Evolutionary conservation across 2,797 vertebrate species (phyloP).

Genomic region (Alcedo atthis): DNA sequence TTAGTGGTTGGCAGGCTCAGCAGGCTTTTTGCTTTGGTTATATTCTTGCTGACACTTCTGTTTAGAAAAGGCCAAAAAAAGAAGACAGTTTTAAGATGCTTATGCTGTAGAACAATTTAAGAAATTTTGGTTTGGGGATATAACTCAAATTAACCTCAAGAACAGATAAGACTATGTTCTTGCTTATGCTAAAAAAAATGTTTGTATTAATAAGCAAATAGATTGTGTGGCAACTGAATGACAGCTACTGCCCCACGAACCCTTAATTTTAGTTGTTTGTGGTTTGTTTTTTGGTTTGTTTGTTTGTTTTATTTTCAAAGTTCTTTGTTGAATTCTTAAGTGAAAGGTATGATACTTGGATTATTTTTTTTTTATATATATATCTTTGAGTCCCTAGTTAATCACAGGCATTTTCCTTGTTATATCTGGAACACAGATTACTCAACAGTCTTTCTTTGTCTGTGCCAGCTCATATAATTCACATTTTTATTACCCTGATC

Average conservation of each 20-base stretch:
- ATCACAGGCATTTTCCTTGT: conserved; percentile 17
- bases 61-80: not conserved
- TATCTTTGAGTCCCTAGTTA: not conserved
- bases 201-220: not conserved
- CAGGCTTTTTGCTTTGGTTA: conserved; percentile 30
- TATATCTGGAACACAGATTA: conserved; percentile 46
- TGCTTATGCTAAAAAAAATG: not conserved
- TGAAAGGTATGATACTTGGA: not conserved
- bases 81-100: not conserved
- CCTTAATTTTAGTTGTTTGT: not conserved
- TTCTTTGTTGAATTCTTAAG: not conserved
- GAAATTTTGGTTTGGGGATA: not conserved
- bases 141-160: not conserved
- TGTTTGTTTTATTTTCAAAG: not conserved
- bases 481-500: conserved; percentile 70
- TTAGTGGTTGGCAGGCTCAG: conserved; percentile 33
- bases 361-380: not conserved
- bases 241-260: not conserved
- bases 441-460: conserved; percentile 36
- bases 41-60: not conserved
- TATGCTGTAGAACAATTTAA: not conserved
- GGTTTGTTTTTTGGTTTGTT: not conserved
- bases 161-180: not conserved
- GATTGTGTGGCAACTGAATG: not conserved
- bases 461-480: conserved; percentile 68